A percentile compares a stretch with the other conserved stretches of the same genome.
Evolutionary conservation across 2,797 vertebrate genomes (phyloP).

Genomic region (Clamator glandarius): DNA sequence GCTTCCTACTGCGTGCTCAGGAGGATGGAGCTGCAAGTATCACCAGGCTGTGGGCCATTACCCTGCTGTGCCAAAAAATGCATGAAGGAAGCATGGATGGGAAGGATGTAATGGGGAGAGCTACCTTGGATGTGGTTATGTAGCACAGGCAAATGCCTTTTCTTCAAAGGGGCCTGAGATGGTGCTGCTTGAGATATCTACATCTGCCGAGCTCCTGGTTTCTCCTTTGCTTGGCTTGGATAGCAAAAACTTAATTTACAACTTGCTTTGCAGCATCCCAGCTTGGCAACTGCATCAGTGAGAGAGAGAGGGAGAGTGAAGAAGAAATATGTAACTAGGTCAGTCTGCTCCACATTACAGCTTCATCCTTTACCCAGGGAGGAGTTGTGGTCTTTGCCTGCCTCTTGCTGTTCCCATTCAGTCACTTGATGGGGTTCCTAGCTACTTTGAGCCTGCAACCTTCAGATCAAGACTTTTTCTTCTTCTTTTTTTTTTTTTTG

Average conservation of each 20-base stretch:
- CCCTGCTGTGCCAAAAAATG: neutral
- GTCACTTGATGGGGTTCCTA: constrained; percentile 69
- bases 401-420: constrained; percentile 57
- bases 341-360: constrained; percentile 45
- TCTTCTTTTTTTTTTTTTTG: neutral
- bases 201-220: neutral
- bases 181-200: neutral
- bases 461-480: constrained; percentile 62
- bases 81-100: neutral
- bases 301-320: neutral
- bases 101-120: neutral
- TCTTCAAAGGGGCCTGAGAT: neutral
- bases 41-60: neutral
- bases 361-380: constrained; percentile 52
- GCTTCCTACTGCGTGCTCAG: neutral
- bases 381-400: constrained; percentile 60
- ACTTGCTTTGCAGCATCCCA: constrained; percentile 29
- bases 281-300: neutral
- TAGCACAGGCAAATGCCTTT: neutral
- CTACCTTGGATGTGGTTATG: neutral
- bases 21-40: neutral
- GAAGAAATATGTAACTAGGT: constrained; percentile 69
- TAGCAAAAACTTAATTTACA: constrained; percentile 45
- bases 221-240: neutral
- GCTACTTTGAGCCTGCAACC: constrained; percentile 54